A percentile compares a stretch with the other conserved stretches of the same genome.
Conservation (phyloP, 2,113 vertebrate species). For the Oenanthe melanoleuca region DNA sequence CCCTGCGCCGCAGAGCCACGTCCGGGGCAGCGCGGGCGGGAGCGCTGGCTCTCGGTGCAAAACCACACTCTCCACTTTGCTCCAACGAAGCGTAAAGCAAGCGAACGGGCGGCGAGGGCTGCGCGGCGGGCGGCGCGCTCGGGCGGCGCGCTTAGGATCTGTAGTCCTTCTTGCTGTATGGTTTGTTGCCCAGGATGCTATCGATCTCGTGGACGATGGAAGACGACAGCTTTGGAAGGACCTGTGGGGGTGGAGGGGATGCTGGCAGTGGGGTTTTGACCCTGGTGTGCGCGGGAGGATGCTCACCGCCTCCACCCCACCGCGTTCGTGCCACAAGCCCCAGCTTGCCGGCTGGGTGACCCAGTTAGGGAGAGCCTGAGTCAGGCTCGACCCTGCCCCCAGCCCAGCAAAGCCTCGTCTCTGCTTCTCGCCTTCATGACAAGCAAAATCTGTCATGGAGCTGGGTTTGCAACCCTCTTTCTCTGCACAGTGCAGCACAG, state of each 20-base stretch:
- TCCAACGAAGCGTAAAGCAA: slow-evolving; percentile 90
- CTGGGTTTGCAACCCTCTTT: background rate
- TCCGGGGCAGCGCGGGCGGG: background rate
- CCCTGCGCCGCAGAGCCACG: background rate
- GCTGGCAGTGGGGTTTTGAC: background rate
- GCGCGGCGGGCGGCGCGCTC: background rate
- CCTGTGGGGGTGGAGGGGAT: slow-evolving; percentile 61
- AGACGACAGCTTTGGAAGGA: slow-evolving; percentile 97
- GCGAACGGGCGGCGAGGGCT: slow-evolving; percentile 66
- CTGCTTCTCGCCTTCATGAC: background rate
- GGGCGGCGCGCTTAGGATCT: slow-evolving; percentile 82
- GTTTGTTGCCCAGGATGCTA: slow-evolving; percentile 99
- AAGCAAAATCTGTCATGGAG: background rate
- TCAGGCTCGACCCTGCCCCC: background rate
- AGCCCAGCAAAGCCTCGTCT: background rate
- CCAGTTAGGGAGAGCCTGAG: background rate
- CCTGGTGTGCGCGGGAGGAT: fast-evolving
- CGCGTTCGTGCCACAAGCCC: background rate
- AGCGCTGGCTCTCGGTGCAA: slow-evolving; percentile 18
- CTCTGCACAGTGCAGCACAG: fast-evolving
- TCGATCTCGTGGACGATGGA: slow-evolving; percentile 97
- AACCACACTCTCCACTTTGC: slow-evolving; percentile 64
- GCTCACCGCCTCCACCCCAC: background rate
- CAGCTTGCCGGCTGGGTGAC: background rate
- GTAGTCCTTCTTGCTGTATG: slow-evolving; percentile 99